phyloP scores from a whole-genome alignment of 2,888 invertebrate genomes.

The Neoaliturus tenellus region DNA sequence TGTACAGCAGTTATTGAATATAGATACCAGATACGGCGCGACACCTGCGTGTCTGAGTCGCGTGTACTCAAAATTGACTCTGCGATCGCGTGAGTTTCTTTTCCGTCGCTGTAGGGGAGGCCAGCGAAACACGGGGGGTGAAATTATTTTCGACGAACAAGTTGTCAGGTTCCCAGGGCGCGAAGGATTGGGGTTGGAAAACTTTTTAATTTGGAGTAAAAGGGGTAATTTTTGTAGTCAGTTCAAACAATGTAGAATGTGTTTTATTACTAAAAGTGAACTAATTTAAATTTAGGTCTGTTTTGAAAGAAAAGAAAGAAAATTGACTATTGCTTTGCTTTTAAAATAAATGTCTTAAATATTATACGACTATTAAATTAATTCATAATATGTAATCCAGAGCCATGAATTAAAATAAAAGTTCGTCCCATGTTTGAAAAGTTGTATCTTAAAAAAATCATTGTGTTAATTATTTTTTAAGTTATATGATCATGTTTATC shows the following conservation, averaged over 20 bases:
- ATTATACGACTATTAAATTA: too few relatives aligned
- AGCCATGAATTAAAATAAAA: too few relatives aligned
- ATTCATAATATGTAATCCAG: too few relatives aligned
- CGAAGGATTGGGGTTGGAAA: conserved; percentile 12
- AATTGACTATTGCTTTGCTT: too few relatives aligned
- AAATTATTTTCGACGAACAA: conserved; percentile 35
- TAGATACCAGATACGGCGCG: conserved; percentile 13
- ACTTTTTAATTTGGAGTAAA: not conserved
- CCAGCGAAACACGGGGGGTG: not conserved
- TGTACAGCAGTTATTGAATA: conserved; percentile 7
- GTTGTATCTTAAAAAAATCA: too few relatives aligned
- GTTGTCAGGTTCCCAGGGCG: conserved; percentile 26
- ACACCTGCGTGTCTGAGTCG: conserved; percentile 11
- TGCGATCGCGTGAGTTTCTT: conserved; percentile 41
- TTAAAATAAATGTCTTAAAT: too few relatives aligned
- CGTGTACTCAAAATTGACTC: conserved; percentile 46
- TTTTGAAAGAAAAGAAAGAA: too few relatives aligned
- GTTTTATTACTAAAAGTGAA: too few relatives aligned
- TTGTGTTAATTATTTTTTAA: too few relatives aligned
- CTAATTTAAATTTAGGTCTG: too few relatives aligned
- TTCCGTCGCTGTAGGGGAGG: conserved; percentile 37
- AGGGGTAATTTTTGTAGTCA: not conserved
- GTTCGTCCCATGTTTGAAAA: too few relatives aligned
- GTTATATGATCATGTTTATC: too few relatives aligned
- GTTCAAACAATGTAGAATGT: not conserved